Base-by-base conservation (phyloP, 2,797 vertebrate genomes). In the Fistularia commersonii region DNA sequence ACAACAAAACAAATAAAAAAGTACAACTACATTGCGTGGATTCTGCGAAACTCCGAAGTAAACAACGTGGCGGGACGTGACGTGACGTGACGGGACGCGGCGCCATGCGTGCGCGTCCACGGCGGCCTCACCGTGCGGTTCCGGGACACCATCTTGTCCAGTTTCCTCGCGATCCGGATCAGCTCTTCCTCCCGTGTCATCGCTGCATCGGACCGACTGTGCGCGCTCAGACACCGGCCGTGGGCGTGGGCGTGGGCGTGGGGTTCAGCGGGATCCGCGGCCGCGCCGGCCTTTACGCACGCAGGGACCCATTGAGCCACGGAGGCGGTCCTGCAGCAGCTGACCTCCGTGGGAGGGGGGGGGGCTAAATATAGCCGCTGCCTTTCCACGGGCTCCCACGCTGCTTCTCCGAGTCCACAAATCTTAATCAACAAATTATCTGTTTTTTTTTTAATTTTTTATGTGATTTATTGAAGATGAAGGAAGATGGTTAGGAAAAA, bases 141-240 rank as follows among this genome's bases (percentile, higher is more conserved):
- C 87, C 92, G 89, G 85, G 92, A 93, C 90, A 98, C 94, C 94
- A 96, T 96, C 90, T 96, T 98, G 89, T 98, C 95, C 89, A 98
- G 73, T 69, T 93, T 96, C 78, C 92, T 95, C 48, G 93, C 94
- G 47, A 96, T 97, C 76, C 90, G 89, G 69, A 92, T 87, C 72
- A 98, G 89, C 65, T 97, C 95, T 76, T 96, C 93, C 70, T 96
- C 92, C 23, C 87, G 91, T 57, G 91, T 92, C 97, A 99, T 90
- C 58, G 64, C 81, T 78, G 84, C 87, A 89, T 88, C 57, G 70
- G 87, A 58, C 71, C 52, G 46, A 57, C 55, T 39, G 1, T 7
- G 9, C 37, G 5, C 48, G 40, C 38, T 6, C 11, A 6, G 6
- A 45, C 11, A 42, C 7, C 0, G n/a, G n/a, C n/a, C n/a, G n/a